Evolutionary conservation across 2,888 invertebrate genomes (phyloP), one percentile per base, ranked within the genome.

Genomic region (Plebejus argus): DNA sequence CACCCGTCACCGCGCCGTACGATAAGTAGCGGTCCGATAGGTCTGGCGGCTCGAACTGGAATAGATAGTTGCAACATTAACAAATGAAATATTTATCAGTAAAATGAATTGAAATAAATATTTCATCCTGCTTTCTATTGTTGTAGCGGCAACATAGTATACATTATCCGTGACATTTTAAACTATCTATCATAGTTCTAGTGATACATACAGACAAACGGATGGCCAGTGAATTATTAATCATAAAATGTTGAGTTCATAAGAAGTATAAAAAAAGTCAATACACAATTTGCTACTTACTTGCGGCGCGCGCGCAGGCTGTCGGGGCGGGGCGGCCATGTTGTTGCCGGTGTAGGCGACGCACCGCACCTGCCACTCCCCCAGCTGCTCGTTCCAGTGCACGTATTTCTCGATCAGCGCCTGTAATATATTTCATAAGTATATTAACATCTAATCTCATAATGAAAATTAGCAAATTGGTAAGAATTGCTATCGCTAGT

Each of bases 301-400:
- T 56, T 76, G 33, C 39, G 76, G 78, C 77, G 76, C 56, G 78
- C 88, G 88, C 79, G 53, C 71, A 77, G 88, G 88, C 79, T 33
- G 70, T 4, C 76, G 76, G 20, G 70, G 76, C 53, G 76, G 76
- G 49, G 76, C 76, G 56, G 88, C 87, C 98, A 99, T 99, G 88
- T 99, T 99, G 93, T 99, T 99, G 0, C 99, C 99, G 8, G 99
- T 99, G 90, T 99, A 99, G 0, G 99, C 99, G 8, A 99, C 99
- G 89, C 99, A 99, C 88, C 97, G 97, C 72, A 99, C 95, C 89
- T 99, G 99, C 98, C 99, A 99, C 90, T 99, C 99, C 53, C 99
- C 99, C 53, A 99, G 98, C 86, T 99, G 99, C 90, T 99, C 99
- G 92, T 99, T 99, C 99, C 99, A 99, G 86, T 98, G 97, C 70